Evolutionary conservation across 1,140 invertebrate species (phyloP), one percentile per base, ranked within the genome.

Genomic region (Pygmarrhopalites habei): DNA sequence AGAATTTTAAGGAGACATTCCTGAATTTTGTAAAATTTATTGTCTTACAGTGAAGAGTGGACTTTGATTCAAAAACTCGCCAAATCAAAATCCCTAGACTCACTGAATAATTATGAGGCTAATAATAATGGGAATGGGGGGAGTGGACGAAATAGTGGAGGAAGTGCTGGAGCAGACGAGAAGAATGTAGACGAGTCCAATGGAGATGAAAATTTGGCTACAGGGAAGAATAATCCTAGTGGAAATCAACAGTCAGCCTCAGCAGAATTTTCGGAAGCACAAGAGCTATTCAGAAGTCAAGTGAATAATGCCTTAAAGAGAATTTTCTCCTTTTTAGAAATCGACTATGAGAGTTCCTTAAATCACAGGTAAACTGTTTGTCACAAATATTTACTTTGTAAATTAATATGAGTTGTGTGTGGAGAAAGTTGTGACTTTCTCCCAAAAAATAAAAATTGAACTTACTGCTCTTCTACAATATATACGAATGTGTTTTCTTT

Each of bases 31-130:
- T n/a, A n/a, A n/a, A n/a, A n/a, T n/a, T n/a, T n/a, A n/a, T n/a
- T n/a, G n/a, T n/a, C n/a, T n/a, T n/a, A n/a, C 78, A 91, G 89
- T 23, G 92, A 96, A 74, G 92, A 96, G 75, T 95, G 92, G 92
- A 85, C 90, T 66, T 79, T 79, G 75, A 71, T 82, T 41, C 75
- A 77, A 65, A 74, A 72, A 19, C 60, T 80, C 30, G 51, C 72
- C 56, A 57, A 67, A 60, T 56, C 64, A 3, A 61, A 65, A 51
- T 65, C 64, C 7, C 19, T 43, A 17, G 64, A 65, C 23, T 65
- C 64, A 12, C 29, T 55, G 15, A 19, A 29, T n/a, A 64, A 44
- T 17, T 43, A 14, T 15, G 56, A 58, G 26, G 23, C 2, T 2
- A 64, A 59, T 44, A 58, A 51, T 25, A 49, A 51, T 30, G 41